phyloP scores from a whole-genome alignment of 2,113 vertebrate genomes.

The Sardina pilchardus region DNA sequence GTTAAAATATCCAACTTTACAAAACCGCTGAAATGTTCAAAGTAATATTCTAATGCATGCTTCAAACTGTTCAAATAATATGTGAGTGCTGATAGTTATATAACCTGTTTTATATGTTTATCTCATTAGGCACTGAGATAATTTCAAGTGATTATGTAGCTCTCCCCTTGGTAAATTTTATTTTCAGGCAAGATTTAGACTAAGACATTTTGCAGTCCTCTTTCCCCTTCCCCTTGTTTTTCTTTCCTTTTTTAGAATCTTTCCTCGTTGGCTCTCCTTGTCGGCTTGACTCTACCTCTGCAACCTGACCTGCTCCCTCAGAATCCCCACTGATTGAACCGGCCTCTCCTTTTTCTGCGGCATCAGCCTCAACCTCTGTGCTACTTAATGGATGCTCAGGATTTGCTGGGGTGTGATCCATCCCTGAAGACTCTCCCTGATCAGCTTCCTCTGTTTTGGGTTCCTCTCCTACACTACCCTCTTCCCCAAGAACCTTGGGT shows the following conservation, averaged over 20 bases:
- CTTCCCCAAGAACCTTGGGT: neutral
- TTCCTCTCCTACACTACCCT: neutral
- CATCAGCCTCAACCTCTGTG: neutral
- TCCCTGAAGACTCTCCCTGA: neutral
- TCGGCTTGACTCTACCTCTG: conserved; percentile 46
- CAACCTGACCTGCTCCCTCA: conserved; percentile 25
- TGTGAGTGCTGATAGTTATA: neutral
- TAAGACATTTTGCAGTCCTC: conserved; percentile 87
- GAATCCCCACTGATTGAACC: neutral
- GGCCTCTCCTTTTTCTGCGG: neutral
- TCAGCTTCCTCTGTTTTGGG: neutral
- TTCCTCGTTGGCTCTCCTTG: conserved; percentile 58
- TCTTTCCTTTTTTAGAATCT: conserved; percentile 66
- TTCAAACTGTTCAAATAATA: neutral
- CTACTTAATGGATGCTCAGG: conserved; percentile 7
- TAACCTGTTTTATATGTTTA: neutral
- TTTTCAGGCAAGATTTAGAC: neutral
- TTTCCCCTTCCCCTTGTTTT: conserved; percentile 77
- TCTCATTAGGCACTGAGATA: neutral
- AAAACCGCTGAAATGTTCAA: neutral
- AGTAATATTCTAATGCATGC: neutral
- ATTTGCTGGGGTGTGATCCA: neutral
- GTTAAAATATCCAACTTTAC: neutral
- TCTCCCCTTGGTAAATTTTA: neutral
- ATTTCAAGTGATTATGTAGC: neutral